These are phyloP conservation scores for Laticauda colubrina DNA, from an alignment of 2,113 vertebrate species.

Conservation along the genomic window DNA sequence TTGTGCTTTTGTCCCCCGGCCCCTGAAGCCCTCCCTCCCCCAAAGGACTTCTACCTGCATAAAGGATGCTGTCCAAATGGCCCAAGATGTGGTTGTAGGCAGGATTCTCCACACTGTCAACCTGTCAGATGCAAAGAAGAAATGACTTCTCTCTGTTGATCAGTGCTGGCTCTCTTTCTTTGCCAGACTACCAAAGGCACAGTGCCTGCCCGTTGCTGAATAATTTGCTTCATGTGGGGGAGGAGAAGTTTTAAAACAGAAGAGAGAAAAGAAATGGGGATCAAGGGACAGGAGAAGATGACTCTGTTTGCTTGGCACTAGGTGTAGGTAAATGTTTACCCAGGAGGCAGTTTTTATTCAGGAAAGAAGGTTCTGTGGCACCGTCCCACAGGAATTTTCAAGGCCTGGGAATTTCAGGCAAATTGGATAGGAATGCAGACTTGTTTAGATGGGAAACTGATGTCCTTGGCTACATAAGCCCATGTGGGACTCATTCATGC, in stretches of 20 bases:
- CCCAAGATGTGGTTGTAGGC: constrained; percentile 81
- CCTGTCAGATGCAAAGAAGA: constrained; percentile 58
- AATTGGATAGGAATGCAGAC: not conserved
- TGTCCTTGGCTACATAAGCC: not conserved
- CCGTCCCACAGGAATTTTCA: not conserved
- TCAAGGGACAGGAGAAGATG: not conserved
- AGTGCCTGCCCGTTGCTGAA: not conserved
- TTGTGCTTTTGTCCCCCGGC: not conserved
- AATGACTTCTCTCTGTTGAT: not conserved
- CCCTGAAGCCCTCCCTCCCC: accelerated
- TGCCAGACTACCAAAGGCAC: not conserved
- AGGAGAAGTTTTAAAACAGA: not conserved
- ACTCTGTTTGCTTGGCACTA: not conserved
- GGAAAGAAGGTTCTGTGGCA: not conserved
- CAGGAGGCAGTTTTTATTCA: not conserved
- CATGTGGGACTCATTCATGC: not conserved
- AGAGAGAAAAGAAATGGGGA: not conserved
- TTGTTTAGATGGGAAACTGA: not conserved
- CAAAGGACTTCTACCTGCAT: constrained; percentile 70
- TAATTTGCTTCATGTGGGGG: not conserved
- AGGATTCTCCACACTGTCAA: constrained; percentile 73
- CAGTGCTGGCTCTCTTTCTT: not conserved
- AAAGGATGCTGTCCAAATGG: constrained; percentile 75
- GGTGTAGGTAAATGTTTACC: not conserved
- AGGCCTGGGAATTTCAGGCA: not conserved